phyloP scores from a whole-genome alignment of 2,888 invertebrate genomes.

The Frankliniella intonsa region DNA sequence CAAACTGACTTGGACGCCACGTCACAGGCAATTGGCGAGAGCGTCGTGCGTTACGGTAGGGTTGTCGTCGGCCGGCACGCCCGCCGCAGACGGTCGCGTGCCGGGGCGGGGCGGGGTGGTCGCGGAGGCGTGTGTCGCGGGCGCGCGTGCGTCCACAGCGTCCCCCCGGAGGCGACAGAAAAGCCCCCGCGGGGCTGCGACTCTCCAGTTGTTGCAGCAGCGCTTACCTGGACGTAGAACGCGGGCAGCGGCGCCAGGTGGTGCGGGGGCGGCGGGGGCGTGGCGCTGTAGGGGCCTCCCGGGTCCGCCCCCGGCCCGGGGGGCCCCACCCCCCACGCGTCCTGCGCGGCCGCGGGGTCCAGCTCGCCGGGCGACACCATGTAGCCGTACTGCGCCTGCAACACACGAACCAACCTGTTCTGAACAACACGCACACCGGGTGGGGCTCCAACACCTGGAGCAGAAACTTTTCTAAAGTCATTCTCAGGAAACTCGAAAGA shows the following conservation, averaged over 20 bases:
- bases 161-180: no score
- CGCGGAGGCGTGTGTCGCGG: no score
- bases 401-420: background rate
- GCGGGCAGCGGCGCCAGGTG: constrained; percentile 6
- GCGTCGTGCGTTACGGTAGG: no score
- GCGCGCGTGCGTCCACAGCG: background rate
- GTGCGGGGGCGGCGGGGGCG: constrained; percentile 17
- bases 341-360: background rate
- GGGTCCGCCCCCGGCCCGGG: constrained; percentile 6
- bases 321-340: constrained; percentile 15
- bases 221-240: constrained; percentile 14
- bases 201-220: background rate
- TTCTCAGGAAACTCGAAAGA: no score
- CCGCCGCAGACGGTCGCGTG: no score
- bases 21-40: no score
- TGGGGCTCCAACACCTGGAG: no score
- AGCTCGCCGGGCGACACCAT: constrained; percentile 18
- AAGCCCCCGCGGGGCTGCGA: background rate
- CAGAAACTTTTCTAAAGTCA: no score
- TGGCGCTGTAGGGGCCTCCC: background rate
- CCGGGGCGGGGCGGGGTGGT: no score
- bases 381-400: constrained; percentile 23
- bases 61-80: no score
- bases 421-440: no score
- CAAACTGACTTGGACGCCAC: no score